A percentile compares a stretch with the other conserved stretches of the same genome.
Evolutionary conservation across 92 coral and sea anemone genomes (phyloP).

Genomic region (Parazoanthus swiftii): DNA sequence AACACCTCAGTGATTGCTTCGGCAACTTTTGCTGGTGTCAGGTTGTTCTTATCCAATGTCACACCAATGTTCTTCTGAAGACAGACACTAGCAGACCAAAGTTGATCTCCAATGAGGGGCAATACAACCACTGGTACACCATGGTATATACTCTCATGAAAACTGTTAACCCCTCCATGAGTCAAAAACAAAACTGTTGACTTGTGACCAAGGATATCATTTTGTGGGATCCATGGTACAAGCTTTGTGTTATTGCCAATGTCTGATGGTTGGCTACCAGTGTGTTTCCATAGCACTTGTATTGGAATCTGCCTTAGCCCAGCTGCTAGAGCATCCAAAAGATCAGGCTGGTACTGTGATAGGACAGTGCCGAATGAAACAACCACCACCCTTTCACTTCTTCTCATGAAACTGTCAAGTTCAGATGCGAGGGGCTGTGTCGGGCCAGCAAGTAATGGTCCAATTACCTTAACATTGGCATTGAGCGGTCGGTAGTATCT

Average conservation of each 20-base stretch:
- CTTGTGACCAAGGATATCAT: slow-evolving; percentile 31
- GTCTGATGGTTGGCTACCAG: neutral
- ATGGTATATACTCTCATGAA: slow-evolving; percentile 26
- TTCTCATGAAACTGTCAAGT: slow-evolving; percentile 5
- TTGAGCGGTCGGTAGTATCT: slow-evolving; percentile 11
- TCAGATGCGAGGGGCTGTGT: neutral
- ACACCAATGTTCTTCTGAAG: slow-evolving; percentile 6
- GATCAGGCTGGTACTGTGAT: neutral
- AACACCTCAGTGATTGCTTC: slow-evolving; percentile 15
- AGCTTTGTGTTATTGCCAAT: slow-evolving; percentile 26
- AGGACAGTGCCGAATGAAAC: slow-evolving; percentile 26
- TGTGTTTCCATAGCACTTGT: slow-evolving; percentile 28
- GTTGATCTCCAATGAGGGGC: slow-evolving; percentile 8
- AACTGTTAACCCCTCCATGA: slow-evolving; percentile 21
- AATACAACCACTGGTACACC: slow-evolving; percentile 30
- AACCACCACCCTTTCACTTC: slow-evolving; percentile 12
- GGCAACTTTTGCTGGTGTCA: slow-evolving; percentile 15
- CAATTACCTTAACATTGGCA: slow-evolving; percentile 27
- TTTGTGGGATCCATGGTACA: slow-evolving; percentile 32
- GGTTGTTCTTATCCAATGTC: neutral
- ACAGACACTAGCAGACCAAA: slow-evolving; percentile 4
- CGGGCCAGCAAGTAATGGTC: neutral
- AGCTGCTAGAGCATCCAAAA: neutral
- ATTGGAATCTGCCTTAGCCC: slow-evolving; percentile 2
- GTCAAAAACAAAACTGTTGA: slow-evolving; percentile 21